These are phyloP conservation scores for Spilosoma lubricipeda DNA, from an alignment of 2,888 invertebrate species.

Conservation along the genomic window DNA sequence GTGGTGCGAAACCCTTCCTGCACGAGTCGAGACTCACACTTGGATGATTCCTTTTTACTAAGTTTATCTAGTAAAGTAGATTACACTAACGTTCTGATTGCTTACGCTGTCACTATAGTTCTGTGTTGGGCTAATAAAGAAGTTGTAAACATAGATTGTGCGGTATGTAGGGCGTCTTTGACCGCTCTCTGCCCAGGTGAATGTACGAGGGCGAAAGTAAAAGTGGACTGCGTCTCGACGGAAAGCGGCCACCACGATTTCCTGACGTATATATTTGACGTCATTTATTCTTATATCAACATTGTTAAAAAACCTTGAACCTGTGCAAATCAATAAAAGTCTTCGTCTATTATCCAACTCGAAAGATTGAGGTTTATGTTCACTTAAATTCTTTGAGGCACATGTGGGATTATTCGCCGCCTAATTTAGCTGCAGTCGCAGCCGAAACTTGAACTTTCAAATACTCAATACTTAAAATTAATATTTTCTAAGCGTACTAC, in stretches of 20 bases:
- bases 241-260: constrained; percentile 66
- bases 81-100: neutral
- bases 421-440: constrained; percentile 16
- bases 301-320: constrained; percentile 27
- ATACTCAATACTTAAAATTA: constrained; percentile 28
- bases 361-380: neutral
- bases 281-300: constrained; percentile 31
- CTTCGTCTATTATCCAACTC: neutral
- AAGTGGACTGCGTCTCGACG: constrained; percentile 70
- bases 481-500: constrained; percentile 32
- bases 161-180: constrained; percentile 67
- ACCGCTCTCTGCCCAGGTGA: constrained; percentile 70
- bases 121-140: constrained; percentile 30
- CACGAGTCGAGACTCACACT: neutral
- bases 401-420: neutral
- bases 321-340: constrained; percentile 8
- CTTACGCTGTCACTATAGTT: constrained; percentile 28
- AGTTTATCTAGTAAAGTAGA: neutral
- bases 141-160: constrained; percentile 54
- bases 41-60: neutral
- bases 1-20: too few species aligned
- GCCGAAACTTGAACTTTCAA: constrained; percentile 23
- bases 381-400: neutral
- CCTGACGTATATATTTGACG: constrained; percentile 56
- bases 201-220: constrained; percentile 80